A percentile compares a stretch with the other conserved stretches of the same genome.
Evolutionary conservation across 2,888 invertebrate species (phyloP).

Genomic region (Drosophila setosimentum): DNA sequence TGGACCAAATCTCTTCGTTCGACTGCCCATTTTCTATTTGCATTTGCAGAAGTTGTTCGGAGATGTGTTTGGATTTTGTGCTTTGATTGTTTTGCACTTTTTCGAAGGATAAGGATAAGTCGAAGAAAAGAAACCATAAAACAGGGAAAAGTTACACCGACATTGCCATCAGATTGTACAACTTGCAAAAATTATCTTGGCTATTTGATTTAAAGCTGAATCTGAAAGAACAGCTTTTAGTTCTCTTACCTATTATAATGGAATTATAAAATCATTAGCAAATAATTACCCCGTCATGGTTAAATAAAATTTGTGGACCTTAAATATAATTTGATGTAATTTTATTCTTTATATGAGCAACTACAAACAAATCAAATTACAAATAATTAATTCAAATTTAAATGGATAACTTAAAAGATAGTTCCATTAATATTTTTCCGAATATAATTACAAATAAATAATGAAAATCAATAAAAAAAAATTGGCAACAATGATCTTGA

Average conservation of each 20-base stretch:
- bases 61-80: conserved; percentile 5
- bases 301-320: not conserved
- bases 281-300: not conserved
- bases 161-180: conserved; percentile 4
- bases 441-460: not conserved
- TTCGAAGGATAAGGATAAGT: conserved; percentile 4
- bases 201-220: not conserved
- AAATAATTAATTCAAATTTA: not conserved
- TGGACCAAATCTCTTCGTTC: not conserved
- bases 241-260: not conserved
- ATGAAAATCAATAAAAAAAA: not conserved
- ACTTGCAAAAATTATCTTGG: not conserved
- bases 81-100: not conserved
- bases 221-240: not conserved
- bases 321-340: not conserved
- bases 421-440: too few relatives aligned
- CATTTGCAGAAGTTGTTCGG: not conserved
- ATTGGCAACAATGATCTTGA: not conserved
- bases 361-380: not conserved
- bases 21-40: not conserved
- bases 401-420: not conserved
- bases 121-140: not conserved
- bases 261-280: not conserved
- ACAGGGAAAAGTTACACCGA: not conserved
- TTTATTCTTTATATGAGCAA: not conserved